Base-by-base conservation (phyloP, 2,113 vertebrate species). In the Forbesichthys agassizii region DNA sequence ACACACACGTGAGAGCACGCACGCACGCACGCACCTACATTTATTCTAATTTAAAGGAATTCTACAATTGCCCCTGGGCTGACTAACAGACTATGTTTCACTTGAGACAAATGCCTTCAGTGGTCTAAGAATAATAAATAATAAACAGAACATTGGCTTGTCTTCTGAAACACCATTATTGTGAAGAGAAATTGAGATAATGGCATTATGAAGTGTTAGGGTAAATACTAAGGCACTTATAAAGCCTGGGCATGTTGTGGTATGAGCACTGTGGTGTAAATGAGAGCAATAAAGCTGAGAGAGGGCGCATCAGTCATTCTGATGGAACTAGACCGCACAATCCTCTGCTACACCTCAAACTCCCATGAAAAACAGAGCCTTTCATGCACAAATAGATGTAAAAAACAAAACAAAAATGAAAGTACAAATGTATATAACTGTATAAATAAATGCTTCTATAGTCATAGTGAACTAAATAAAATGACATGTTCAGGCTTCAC, bases 281-380 rank as follows among this genome's bases (percentile, higher is more conserved):
- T 83, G 86, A 84, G 68, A 2, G 70, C 83, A 83, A 89, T 89
- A 86, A 89, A 80, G 70, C 68, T 0, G 42, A 69, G 70, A 68
- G 82, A 80, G 74, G 49, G 9, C 47, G 49, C 77, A 90, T 88
- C 88, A 77, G 71, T 86, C 86, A 86, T 77, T 51, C 65, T 88
- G 88, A 90, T 88, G 64, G 88, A 88, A 87, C 86, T 80, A 87
- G 82, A 87, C 69, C 74, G 20, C 0, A 69, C 80, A 86, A 86
- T 86, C 36, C 83, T 73, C 68, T 12, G 5, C 67, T 71, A 65
- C 65, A 57, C 68, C 71, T 58, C 51, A 67, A 79, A 78, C 73
- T 71, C 65, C 5, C 49, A 48, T 1, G 52, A 49, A 55, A 63
- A 51, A 52, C 6, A 52, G 55, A 16, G 12, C 42, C 18, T 51